These are phyloP conservation scores for Limnothrissa miodon DNA, from an alignment of 2,113 vertebrate species.

Conservation along the genomic window DNA sequence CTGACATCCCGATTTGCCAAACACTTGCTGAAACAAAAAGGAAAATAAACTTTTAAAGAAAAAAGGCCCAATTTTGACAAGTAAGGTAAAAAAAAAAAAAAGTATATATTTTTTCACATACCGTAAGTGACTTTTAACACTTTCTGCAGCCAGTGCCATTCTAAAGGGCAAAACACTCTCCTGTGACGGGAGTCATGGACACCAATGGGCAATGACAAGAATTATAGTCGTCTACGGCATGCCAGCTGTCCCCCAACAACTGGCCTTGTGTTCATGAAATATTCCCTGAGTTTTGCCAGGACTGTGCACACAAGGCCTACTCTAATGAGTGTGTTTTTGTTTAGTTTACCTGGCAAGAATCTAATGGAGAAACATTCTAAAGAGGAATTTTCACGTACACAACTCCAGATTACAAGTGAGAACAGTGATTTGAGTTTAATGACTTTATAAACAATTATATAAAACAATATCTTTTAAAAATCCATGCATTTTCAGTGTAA, in stretches of 20 bases:
- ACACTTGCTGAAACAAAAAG: background rate
- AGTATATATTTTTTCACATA: background rate
- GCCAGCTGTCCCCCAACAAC: background rate
- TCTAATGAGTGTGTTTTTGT: background rate
- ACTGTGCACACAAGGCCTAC: background rate
- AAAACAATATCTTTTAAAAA: constrained; percentile 78
- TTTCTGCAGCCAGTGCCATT: background rate
- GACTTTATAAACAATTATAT: constrained; percentile 82
- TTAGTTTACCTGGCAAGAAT: background rate
- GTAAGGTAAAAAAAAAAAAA: background rate
- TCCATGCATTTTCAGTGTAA: constrained; percentile 84
- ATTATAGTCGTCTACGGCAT: background rate
- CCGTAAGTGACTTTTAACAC: background rate
- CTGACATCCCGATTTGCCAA: constrained; percentile 2
- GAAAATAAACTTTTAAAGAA: background rate
- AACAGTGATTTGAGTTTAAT: constrained; percentile 80
- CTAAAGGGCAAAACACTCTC: background rate
- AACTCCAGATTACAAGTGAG: constrained; percentile 54
- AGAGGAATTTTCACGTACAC: background rate
- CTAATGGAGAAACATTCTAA: background rate
- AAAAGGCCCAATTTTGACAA: background rate
- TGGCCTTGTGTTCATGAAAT: background rate
- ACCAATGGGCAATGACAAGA: background rate
- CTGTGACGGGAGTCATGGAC: background rate
- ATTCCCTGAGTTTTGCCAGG: constrained; percentile 38